Evolutionary conservation across 1,140 invertebrate species (phyloP).

Genomic region (Drosophila repleta): DNA sequence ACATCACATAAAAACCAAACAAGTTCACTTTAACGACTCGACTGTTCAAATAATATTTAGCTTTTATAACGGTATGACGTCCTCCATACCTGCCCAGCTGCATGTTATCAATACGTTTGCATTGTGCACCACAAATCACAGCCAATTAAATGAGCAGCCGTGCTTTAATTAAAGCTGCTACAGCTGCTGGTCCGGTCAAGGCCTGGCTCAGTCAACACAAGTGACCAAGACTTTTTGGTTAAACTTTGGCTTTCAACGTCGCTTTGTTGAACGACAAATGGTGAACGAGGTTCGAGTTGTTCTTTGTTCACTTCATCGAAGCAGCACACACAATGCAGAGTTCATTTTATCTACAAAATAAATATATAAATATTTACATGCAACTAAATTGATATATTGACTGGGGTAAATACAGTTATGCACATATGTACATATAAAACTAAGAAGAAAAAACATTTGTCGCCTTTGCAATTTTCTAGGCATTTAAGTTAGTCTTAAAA

Average conservation of each 20-base stretch:
- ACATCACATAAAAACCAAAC: constrained; percentile 26
- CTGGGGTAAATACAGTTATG: background rate
- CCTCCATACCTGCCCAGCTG: background rate
- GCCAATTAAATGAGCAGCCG: constrained; percentile 74
- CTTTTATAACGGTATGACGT: constrained; percentile 17
- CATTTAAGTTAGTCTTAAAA: too few relatives aligned
- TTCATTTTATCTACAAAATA: too few relatives aligned
- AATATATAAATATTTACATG: too few relatives aligned
- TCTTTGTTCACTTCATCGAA: too few relatives aligned
- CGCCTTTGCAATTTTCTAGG: too few relatives aligned
- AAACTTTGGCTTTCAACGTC: background rate
- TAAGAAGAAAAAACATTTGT: too few relatives aligned
- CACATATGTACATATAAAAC: background rate
- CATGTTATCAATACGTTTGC: constrained; percentile 68
- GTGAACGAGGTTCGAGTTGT: too few relatives aligned
- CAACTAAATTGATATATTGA: too few relatives aligned
- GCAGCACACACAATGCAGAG: too few relatives aligned
- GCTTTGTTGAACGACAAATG: too few relatives aligned
- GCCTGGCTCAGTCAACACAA: constrained; percentile 30
- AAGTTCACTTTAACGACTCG: constrained; percentile 45
- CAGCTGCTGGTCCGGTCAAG: background rate
- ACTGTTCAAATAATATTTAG: constrained; percentile 37
- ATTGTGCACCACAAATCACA: constrained; percentile 73
- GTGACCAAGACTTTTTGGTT: constrained; percentile 67
- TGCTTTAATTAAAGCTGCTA: constrained; percentile 67